Conservation (phyloP, 2,888 invertebrate genomes). For the Trichacis sp. region DNA sequence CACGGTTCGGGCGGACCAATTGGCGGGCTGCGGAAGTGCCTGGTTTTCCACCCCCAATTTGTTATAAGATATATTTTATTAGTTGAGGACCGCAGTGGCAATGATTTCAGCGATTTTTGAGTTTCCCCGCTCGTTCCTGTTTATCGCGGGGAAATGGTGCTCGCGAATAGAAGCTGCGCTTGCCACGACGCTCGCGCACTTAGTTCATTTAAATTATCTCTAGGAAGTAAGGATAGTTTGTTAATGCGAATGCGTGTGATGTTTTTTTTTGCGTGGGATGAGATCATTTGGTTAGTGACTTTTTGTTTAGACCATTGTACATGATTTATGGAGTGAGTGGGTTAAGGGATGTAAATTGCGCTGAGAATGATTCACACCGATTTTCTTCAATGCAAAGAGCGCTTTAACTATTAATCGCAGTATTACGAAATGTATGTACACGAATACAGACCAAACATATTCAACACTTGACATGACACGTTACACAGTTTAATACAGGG, state of each 20-base stretch:
- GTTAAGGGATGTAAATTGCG: background rate
- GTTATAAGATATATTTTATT: conserved; percentile 2
- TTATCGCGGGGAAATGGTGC: background rate
- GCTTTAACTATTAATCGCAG: conserved; percentile 66
- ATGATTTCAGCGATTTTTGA: background rate
- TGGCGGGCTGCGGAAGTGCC: conserved; percentile 19
- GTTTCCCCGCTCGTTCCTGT: conserved; percentile 4
- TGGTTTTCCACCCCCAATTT: background rate
- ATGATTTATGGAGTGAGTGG: conserved; percentile 11
- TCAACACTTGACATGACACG: conserved; percentile 35
- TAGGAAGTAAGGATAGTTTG: background rate
- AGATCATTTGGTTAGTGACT: no score
- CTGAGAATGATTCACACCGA: background rate
- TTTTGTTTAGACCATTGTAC: no score
- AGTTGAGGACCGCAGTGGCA: background rate
- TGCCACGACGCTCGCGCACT: background rate
- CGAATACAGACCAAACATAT: conserved; percentile 36
- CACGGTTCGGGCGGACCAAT: conserved; percentile 58
- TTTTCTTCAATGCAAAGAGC: conserved; percentile 41
- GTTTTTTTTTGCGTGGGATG: conserved; percentile 8
- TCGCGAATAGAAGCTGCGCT: background rate
- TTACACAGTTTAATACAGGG: conserved; percentile 41
- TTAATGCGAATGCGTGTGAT: background rate
- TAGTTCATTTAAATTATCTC: background rate
- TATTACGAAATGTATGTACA: conserved; percentile 67